phyloP scores from a whole-genome alignment of 1,140 invertebrate species.

The Drepana arcuata region DNA sequence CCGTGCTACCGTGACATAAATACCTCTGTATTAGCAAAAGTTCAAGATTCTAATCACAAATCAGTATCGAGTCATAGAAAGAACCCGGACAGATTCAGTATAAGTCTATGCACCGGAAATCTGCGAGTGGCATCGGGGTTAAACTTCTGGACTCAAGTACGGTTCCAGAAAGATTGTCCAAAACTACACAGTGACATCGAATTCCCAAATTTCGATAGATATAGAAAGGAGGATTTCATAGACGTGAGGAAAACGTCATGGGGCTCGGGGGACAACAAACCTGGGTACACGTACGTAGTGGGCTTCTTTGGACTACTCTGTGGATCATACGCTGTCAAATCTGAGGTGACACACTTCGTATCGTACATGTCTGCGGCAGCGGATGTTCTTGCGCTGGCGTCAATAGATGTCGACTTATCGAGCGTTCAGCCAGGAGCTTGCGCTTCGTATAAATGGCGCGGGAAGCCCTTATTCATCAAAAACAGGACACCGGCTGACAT shows the following conservation, averaged over 20 bases:
- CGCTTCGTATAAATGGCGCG: conserved; percentile 85
- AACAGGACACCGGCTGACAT: conserved; percentile 84
- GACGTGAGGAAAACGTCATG: conserved; percentile 38
- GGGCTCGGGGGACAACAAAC: conserved; percentile 38
- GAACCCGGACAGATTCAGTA: no score
- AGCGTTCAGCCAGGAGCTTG: conserved; percentile 52
- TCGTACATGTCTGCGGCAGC: conserved; percentile 37
- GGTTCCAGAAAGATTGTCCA: conserved; percentile 29
- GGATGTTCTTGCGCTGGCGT: conserved; percentile 46
- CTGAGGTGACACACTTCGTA: conserved; percentile 30
- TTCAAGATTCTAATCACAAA: no score
- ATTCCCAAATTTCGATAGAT: conserved; percentile 44
- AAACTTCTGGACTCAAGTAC: conserved; percentile 38
- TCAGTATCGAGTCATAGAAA: no score
- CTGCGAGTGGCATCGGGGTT: conserved; percentile 5
- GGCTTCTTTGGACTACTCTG: conserved; percentile 37
- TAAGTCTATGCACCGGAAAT: conserved; percentile 12
- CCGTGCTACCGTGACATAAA: conserved; percentile 7
- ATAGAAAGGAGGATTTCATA: conserved; percentile 41
- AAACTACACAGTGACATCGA: conserved; percentile 44
- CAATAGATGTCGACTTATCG: conserved; percentile 43
- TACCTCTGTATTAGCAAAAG: conserved; percentile 4
- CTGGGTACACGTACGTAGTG: conserved; percentile 31
- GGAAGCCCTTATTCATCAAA: conserved; percentile 87
- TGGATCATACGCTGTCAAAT: conserved; percentile 35